Conservation (phyloP, 2,888 invertebrate genomes). For the Eristalis arbustorum region DNA sequence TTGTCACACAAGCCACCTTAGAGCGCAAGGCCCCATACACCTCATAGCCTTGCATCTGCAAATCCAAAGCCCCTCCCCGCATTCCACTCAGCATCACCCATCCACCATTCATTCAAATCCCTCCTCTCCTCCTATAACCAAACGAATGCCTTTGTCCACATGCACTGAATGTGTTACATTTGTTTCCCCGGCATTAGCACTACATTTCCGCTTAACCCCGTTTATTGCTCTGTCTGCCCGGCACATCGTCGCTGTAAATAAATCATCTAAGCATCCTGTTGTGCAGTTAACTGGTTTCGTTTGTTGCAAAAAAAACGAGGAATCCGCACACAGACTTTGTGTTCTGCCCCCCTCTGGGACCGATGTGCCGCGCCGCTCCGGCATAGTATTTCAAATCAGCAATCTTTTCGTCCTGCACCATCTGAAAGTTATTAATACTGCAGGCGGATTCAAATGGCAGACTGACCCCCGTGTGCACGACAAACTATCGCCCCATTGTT, state of each 20-base stretch:
- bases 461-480: neutral
- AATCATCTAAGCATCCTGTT: constrained; percentile 33
- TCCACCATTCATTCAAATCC: neutral
- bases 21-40: no score
- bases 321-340: neutral
- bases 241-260: constrained; percentile 17
- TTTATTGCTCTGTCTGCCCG: constrained; percentile 20
- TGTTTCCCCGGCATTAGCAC: constrained; percentile 7
- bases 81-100: no score
- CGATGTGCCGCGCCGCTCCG: no score
- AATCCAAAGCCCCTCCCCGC: no score
- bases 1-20: no score
- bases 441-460: constrained; percentile 50
- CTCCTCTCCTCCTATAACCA: neutral
- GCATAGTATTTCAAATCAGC: constrained; percentile 45
- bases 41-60: no score
- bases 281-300: neutral
- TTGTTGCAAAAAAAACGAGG: neutral
- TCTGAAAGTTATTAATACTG: constrained; percentile 64
- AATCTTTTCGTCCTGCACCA: constrained; percentile 47
- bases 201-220: constrained; percentile 31
- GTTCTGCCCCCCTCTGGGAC: neutral
- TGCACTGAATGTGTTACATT: neutral
- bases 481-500: constrained; percentile 25
- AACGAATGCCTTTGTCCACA: neutral